These are phyloP conservation scores for Chloroclystis v-ata DNA, from an alignment of 2,888 invertebrate genomes.

Conservation along the genomic window DNA sequence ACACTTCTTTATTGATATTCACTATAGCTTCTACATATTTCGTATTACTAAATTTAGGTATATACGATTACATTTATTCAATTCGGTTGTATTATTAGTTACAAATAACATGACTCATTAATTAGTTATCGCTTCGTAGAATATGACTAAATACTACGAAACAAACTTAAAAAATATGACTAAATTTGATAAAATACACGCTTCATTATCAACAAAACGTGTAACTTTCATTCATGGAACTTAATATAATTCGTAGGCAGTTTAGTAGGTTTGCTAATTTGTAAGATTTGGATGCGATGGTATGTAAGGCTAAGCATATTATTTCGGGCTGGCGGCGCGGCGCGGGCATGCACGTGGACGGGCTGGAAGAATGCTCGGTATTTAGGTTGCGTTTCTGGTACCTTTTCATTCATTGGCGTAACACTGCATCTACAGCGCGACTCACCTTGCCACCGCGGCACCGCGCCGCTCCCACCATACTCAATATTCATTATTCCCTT, in stretches of 20 bases:
- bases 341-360: constrained; percentile 67
- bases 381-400: constrained; percentile 76
- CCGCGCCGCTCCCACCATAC: constrained; percentile 33
- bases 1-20: constrained; percentile 62
- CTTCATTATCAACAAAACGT: background rate
- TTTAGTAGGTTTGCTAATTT: constrained; percentile 51
- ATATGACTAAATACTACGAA: constrained; percentile 2
- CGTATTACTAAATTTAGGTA: constrained; percentile 44
- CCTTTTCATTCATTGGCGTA: constrained; percentile 75
- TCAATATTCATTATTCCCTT: constrained; percentile 53
- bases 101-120: constrained; percentile 19
- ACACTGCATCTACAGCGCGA: constrained; percentile 59
- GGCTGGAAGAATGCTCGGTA: constrained; percentile 71
- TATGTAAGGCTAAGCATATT: constrained; percentile 62
- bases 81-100: background rate
- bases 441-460: constrained; percentile 30
- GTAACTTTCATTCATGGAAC: background rate
- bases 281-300: constrained; percentile 55
- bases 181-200: no score
- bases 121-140: constrained; percentile 9
- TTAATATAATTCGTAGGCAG: constrained; percentile 31
- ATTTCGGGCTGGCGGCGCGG: constrained; percentile 53
- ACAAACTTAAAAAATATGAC: background rate
- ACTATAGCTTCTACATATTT: constrained; percentile 51
- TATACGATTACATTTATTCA: constrained; percentile 21